Conservation (phyloP, 53 echinoderm and acorn worm species). For the Echinometra lucunter region DNA sequence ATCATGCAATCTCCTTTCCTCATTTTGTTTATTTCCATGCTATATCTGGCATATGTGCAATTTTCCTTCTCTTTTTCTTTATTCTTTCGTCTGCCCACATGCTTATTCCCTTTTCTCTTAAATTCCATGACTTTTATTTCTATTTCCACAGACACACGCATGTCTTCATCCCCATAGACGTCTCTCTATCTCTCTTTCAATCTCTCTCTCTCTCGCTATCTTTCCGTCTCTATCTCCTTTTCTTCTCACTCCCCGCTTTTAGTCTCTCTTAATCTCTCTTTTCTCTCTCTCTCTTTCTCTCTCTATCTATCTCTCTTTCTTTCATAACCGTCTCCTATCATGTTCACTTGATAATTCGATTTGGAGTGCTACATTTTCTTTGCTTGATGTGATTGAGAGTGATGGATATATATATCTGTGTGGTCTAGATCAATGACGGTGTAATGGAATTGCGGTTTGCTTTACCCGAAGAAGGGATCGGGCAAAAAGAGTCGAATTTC, state of each 20-base stretch:
- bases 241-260: neutral
- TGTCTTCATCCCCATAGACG: neutral
- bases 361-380: neutral
- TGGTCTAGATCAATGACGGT: neutral
- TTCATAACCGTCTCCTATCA: neutral
- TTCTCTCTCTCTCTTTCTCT: neutral
- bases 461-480: neutral
- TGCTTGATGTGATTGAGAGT: constrained; percentile 8
- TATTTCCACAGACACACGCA: neutral
- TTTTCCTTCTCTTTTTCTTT: too few species aligned
- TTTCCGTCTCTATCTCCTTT: neutral
- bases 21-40: too few species aligned
- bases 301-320: neutral
- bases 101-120: too few species aligned
- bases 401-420: neutral
- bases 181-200: too few species aligned
- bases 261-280: neutral
- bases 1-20: too few species aligned
- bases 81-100: too few species aligned
- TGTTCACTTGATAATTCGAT: constrained; percentile 5
- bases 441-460: neutral
- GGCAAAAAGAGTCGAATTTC: neutral
- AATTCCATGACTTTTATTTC: neutral
- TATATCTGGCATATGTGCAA: too few species aligned
- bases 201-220: neutral